These are phyloP conservation scores for Diogma glabrata DNA, from an alignment of 2,888 invertebrate species.

Conservation along the genomic window DNA sequence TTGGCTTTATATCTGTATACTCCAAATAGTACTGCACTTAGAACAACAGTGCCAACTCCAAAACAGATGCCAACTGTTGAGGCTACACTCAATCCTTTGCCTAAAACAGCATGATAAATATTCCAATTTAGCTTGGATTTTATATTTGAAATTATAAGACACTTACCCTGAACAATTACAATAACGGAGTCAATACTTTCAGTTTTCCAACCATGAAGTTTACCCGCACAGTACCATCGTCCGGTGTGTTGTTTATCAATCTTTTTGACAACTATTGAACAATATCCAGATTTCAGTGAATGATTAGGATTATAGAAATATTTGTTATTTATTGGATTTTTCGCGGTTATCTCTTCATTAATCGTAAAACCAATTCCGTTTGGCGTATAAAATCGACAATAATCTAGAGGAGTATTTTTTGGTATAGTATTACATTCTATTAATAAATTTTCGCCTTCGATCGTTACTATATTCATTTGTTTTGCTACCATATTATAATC, in stretches of 20 bases:
- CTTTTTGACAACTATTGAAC: constrained; percentile 36
- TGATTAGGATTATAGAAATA: constrained; percentile 37
- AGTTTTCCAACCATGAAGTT: constrained; percentile 11
- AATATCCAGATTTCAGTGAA: constrained; percentile 37
- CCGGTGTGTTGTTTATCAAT: constrained; percentile 35
- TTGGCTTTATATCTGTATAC: too few relatives aligned
- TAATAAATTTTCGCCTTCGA: constrained; percentile 26
- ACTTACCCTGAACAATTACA: neutral
- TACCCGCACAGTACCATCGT: constrained; percentile 39
- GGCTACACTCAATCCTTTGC: too few relatives aligned
- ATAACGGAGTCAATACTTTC: constrained; percentile 10
- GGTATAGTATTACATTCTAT: constrained; percentile 39
- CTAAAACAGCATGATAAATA: too few relatives aligned
- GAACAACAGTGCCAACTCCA: too few relatives aligned
- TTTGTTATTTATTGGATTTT: constrained; percentile 35
- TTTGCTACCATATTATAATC: constrained; percentile 33
- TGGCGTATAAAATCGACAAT: constrained; percentile 40
- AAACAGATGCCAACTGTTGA: too few relatives aligned
- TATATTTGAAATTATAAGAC: too few relatives aligned
- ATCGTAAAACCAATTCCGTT: constrained; percentile 35
- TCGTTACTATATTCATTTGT: constrained; percentile 25
- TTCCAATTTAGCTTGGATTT: too few relatives aligned
- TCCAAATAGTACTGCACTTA: too few relatives aligned
- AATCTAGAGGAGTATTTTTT: constrained; percentile 35
- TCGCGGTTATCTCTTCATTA: constrained; percentile 33